Percentiles rank a stretch among this genome's conserved stretches.
phyloP scores from a whole-genome alignment of 2,797 vertebrate species.

The Sarcophilus harrisii region DNA sequence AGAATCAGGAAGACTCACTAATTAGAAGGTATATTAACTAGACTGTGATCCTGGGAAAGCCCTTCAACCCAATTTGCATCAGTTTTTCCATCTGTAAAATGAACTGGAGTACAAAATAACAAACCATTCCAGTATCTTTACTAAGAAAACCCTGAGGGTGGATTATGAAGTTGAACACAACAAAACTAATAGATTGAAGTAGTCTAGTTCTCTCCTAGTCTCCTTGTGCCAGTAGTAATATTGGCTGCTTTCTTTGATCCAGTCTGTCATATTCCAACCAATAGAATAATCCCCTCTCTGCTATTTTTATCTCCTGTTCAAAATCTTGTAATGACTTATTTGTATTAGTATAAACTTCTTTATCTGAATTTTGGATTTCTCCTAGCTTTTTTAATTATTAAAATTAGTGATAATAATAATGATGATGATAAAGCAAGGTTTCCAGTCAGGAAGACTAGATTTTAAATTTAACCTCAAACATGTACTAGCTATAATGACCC shows the following conservation, averaged over 20 bases:
- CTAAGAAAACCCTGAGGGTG: not conserved
- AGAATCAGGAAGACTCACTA: not conserved
- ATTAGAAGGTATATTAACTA: too few species aligned
- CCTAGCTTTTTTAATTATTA: not conserved
- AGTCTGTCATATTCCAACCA: not conserved
- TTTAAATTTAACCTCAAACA: not conserved
- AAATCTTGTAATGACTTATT: not conserved
- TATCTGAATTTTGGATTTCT: not conserved
- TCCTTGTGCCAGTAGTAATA: not conserved
- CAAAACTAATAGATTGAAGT: too few species aligned
- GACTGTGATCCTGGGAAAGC: not conserved
- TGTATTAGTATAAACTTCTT: not conserved
- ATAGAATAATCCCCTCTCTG: not conserved
- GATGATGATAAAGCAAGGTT: not conserved
- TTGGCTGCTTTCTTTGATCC: not conserved
- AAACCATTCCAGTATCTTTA: not conserved
- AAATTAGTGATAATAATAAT: not conserved
- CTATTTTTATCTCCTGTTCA: not conserved
- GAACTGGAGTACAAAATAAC: not conserved
- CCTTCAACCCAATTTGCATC: not conserved
- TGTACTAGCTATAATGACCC: not conserved
- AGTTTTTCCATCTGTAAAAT: not conserved
- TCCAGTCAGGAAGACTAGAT: not conserved
- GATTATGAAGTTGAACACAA: not conserved
- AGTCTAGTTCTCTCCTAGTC: not conserved